phyloP scores from a whole-genome alignment of 30 jellyfish, hydroid and myxozoan genomes.

The Turritopsis rubra region DNA sequence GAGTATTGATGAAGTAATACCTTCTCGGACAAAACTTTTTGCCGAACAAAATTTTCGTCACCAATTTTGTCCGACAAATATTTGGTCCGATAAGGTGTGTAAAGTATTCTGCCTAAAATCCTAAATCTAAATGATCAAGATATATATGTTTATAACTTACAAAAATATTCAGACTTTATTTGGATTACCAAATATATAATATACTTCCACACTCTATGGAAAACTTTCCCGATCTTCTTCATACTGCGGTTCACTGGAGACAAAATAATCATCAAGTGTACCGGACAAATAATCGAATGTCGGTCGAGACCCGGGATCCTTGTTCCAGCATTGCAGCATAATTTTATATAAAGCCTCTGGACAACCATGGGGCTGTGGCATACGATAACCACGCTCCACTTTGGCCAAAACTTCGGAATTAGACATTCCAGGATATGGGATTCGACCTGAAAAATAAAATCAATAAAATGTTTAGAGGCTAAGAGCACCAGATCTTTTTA shows the following conservation, averaged over 20 bases:
- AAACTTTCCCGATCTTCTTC: slow-evolving; percentile 34
- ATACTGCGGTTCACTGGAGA: slow-evolving; percentile 69
- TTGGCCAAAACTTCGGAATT: slow-evolving; percentile 74
- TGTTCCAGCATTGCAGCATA: slow-evolving; percentile 77
- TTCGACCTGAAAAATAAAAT: slow-evolving; percentile 12
- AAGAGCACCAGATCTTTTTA: background rate
- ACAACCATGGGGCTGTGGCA: slow-evolving; percentile 77
- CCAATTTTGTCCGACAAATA: too few species aligned
- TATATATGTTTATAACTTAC: background rate
- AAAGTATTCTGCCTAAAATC: too few species aligned
- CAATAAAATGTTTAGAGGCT: background rate
- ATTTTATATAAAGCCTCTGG: slow-evolving; percentile 76
- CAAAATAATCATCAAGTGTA: slow-evolving; percentile 75
- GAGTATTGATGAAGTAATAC: too few species aligned
- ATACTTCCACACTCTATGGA: background rate
- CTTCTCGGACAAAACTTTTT: too few species aligned
- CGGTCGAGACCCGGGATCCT: slow-evolving; percentile 73
- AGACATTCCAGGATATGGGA: slow-evolving; percentile 96
- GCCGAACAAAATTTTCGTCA: too few species aligned
- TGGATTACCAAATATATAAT: too few species aligned
- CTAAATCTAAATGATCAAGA: too few species aligned
- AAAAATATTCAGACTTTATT: too few species aligned
- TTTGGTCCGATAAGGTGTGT: too few species aligned
- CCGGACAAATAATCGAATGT: slow-evolving; percentile 71
- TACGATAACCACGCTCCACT: slow-evolving; percentile 86